phyloP scores from a whole-genome alignment of 2,888 invertebrate species.

The Pomacea canaliculata region DNA sequence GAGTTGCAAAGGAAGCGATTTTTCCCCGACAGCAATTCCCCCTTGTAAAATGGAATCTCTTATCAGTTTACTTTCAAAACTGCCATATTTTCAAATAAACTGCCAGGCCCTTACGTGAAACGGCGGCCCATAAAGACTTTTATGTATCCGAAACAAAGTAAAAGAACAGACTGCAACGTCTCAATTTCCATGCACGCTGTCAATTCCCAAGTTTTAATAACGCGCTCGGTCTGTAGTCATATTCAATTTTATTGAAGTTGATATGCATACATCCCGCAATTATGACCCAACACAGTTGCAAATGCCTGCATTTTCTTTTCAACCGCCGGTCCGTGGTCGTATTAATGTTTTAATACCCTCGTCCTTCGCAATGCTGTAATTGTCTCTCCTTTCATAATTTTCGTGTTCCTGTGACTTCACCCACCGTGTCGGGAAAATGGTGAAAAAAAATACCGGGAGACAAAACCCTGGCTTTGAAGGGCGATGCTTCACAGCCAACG shows the following conservation, averaged over 20 bases:
- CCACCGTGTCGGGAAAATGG: no score
- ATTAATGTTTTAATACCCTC: no score
- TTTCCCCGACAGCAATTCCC: neutral
- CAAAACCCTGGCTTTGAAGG: no score
- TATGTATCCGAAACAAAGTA: neutral
- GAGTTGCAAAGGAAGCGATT: no score
- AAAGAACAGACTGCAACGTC: conserved; percentile 5
- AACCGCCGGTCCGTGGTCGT: no score
- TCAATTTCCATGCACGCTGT: conserved; percentile 24
- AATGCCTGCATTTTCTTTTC: no score
- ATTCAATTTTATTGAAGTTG: conserved; percentile 13
- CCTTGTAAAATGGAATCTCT: neutral
- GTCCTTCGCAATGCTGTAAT: no score
- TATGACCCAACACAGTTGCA: no score
- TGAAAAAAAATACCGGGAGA: no score
- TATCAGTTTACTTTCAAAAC: conserved; percentile 26
- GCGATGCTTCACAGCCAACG: no score
- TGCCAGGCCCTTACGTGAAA: conserved; percentile 23
- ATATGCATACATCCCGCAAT: neutral
- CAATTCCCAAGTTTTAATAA: conserved; percentile 24
- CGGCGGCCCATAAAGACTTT: conserved; percentile 10
- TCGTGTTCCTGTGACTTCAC: no score
- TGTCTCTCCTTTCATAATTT: no score
- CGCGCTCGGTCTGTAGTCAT: conserved; percentile 2
- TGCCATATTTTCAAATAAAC: conserved; percentile 26